Base-by-base conservation (phyloP, 2,113 vertebrate species). In the Gopherus evgoodei region DNA sequence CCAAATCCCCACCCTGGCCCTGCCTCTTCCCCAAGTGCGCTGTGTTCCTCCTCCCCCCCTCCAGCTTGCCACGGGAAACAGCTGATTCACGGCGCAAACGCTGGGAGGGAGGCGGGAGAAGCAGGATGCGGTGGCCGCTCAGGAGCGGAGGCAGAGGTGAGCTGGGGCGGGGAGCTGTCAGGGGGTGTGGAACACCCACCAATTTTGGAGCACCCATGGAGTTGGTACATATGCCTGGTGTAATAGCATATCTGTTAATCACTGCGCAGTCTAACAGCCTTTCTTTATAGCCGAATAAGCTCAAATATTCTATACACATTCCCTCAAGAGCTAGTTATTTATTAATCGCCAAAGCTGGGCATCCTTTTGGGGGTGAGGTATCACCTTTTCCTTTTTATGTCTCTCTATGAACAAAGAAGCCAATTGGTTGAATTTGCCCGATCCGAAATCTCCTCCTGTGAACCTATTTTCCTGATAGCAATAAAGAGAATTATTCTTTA, bases 401-500 rank as follows among this genome's bases (percentile, higher is more conserved):
- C 62, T n/a, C 14, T 65, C 9, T 94, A 94, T 0, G 6, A 49
- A 44, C 59, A 65, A 56, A 83, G 59, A n/a, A 83, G 78, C 78
- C 27, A 3, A 49, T 14, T 10, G 86, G 93, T 93, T 95, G 88
- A 90, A 86, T 54, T 89, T 84, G 38, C 29, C 91, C 19, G 25
- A 84, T 86, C 94, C 92, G 81, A 93, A 92, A 88, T 91, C n/a
- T 52, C 8, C 75, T 84, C 75, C 79, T 57, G 56, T 96, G 93
- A 93, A 96, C 27, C 94, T 96, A 95, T 83, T 81, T 57, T 53
- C 83, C 84, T 1, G 0, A 5, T 72, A 96, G 84, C 94, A 97
- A 94, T 98, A 97, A 97, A 98, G 78, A 91, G 84, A 93, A 90
- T 88, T 93, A 81, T 94, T 96, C 83, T 80, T 83, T 76, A n/a